Percentiles rank a stretch among this genome's conserved stretches.
Conservation (phyloP, 1,140 invertebrate species). For the Popillia japonica region DNA sequence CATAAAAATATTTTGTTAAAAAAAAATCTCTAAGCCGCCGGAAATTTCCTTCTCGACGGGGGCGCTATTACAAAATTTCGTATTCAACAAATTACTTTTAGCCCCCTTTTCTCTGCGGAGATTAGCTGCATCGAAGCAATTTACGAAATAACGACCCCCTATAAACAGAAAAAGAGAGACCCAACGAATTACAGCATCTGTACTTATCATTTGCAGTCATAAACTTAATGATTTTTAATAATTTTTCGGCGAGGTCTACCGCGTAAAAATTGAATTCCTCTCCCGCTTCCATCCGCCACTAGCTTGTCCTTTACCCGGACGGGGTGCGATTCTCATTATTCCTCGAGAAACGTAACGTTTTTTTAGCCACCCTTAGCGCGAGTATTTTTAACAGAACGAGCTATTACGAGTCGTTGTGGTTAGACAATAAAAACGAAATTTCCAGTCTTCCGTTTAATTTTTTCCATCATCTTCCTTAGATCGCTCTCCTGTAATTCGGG, state of each 20-base stretch:
- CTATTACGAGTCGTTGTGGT: not conserved
- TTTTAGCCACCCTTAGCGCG: not conserved
- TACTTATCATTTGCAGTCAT: not conserved
- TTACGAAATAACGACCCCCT: too few species aligned
- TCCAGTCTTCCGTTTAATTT: not conserved
- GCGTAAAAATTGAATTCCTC: not conserved
- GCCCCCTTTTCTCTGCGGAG: too few species aligned
- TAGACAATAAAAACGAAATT: not conserved
- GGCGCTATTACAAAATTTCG: too few species aligned
- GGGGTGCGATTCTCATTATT: not conserved
- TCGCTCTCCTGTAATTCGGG: not conserved
- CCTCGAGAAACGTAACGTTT: not conserved
- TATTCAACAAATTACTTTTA: too few species aligned
- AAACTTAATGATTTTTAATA: slow-evolving; percentile 8
- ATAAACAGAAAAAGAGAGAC: too few species aligned
- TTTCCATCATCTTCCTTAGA: not conserved
- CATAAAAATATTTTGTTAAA: too few species aligned
- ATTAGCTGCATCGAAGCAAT: too few species aligned
- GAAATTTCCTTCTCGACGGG: too few species aligned
- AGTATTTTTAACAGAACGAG: not conserved
- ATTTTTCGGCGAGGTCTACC: not conserved
- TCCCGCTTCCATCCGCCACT: not conserved
- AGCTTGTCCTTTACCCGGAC: too few species aligned
- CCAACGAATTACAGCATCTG: not conserved
- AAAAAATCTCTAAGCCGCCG: too few species aligned